A percentile compares a stretch with the other conserved stretches of the same genome.
Conservation (phyloP, 2,797 vertebrate species). For the Halcyon chelicuti region DNA sequence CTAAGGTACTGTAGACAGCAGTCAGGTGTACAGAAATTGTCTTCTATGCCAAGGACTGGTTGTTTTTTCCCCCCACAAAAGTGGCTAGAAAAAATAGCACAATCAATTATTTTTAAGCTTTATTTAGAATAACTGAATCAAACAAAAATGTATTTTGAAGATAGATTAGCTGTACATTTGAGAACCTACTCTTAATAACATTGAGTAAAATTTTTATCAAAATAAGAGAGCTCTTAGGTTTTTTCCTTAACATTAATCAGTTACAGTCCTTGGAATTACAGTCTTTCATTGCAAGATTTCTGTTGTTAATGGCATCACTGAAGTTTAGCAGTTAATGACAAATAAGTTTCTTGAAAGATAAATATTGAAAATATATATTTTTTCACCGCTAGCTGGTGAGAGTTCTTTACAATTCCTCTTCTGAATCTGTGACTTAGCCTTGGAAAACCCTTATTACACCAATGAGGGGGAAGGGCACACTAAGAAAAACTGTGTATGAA, state of each 20-base stretch:
- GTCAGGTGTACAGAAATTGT: neutral
- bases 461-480: neutral
- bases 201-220: slow-evolving; percentile 46
- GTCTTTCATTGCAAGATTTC: neutral
- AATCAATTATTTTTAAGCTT: neutral
- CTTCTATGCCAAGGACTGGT: neutral
- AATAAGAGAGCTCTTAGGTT: slow-evolving; percentile 2
- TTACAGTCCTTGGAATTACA: neutral
- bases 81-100: neutral
- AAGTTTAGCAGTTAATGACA: slow-evolving; percentile 16
- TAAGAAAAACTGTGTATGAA: neutral
- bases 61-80: neutral
- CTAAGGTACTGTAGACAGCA: neutral
- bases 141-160: slow-evolving; percentile 38
- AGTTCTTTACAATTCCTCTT: slow-evolving; percentile 32
- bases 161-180: slow-evolving; percentile 43
- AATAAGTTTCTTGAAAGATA: slow-evolving; percentile 20
- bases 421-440: slow-evolving; percentile 25
- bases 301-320: slow-evolving; percentile 15
- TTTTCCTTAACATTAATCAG: slow-evolving; percentile 25
- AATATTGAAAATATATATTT: neutral
- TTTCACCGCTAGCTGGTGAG: neutral
- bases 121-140: slow-evolving; percentile 21
- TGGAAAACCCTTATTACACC: slow-evolving; percentile 36
- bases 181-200: slow-evolving; percentile 35